Conservation (phyloP, 2,113 vertebrate species). For the Kobus ellipsiprymnus region DNA sequence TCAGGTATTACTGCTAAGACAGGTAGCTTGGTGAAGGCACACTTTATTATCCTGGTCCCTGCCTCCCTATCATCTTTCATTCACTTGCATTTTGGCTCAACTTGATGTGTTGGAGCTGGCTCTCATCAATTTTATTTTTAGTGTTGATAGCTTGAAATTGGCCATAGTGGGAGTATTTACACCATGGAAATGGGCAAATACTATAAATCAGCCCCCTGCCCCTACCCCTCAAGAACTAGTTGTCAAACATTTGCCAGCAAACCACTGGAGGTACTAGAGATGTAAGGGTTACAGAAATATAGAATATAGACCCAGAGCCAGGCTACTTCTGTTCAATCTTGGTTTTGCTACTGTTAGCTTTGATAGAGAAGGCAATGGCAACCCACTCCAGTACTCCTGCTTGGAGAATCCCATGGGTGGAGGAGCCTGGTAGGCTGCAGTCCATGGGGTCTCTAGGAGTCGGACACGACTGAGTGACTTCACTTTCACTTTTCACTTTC, state of each 20-base stretch:
- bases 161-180: background rate
- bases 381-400: too few relatives aligned
- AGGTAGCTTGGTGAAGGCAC: background rate
- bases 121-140: background rate
- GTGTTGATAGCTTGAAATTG: background rate
- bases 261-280: background rate
- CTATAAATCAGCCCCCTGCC: background rate
- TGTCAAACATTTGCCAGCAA: background rate
- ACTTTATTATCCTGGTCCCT: background rate
- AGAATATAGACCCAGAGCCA: background rate
- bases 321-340: background rate
- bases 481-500: too few relatives aligned
- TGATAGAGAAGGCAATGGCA: background rate
- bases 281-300: background rate
- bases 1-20: background rate
- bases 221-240: background rate
- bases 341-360: background rate
- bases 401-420: too few relatives aligned
- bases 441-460: too few relatives aligned
- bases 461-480: too few relatives aligned
- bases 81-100: background rate
- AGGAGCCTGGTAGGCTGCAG: too few relatives aligned
- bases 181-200: background rate
- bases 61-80: background rate
- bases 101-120: background rate